These are phyloP conservation scores for Gyrodactylus salaris DNA, from an alignment of 1,140 invertebrate species.

Conservation along the genomic window DNA sequence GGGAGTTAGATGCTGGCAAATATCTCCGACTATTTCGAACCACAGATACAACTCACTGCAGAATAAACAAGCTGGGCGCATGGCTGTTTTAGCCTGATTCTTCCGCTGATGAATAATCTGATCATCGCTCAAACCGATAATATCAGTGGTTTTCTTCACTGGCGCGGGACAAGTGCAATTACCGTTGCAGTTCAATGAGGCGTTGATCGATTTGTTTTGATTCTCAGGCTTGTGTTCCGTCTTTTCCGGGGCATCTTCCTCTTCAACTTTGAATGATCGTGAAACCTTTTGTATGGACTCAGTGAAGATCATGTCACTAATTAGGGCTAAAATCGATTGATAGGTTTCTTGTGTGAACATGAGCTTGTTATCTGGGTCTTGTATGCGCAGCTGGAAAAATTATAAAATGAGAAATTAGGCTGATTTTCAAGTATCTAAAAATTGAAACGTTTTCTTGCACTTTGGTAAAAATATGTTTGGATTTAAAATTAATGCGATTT, in stretches of 20 bases:
- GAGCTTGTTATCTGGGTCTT: background rate
- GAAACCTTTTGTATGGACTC: background rate
- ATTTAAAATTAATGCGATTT: no score
- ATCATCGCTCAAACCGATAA: background rate
- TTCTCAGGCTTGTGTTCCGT: background rate
- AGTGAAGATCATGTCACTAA: background rate
- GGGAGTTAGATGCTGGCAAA: background rate
- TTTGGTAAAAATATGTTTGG: no score
- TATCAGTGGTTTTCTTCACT: background rate
- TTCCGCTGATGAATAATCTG: background rate
- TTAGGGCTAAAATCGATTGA: background rate
- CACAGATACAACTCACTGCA: background rate
- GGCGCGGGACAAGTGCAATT: background rate
- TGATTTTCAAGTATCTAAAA: no score
- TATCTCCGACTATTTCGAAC: background rate
- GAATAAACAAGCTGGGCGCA: background rate
- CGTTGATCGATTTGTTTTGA: background rate
- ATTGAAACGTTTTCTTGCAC: no score
- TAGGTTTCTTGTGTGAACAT: background rate
- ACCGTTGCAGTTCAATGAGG: background rate
- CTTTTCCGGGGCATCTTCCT: background rate
- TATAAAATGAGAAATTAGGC: background rate
- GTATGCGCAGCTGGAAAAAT: background rate
- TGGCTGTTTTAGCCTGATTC: background rate
- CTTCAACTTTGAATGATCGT: background rate